phyloP scores from a whole-genome alignment of 2,113 vertebrate genomes.

The Gymnorhina tibicen region DNA sequence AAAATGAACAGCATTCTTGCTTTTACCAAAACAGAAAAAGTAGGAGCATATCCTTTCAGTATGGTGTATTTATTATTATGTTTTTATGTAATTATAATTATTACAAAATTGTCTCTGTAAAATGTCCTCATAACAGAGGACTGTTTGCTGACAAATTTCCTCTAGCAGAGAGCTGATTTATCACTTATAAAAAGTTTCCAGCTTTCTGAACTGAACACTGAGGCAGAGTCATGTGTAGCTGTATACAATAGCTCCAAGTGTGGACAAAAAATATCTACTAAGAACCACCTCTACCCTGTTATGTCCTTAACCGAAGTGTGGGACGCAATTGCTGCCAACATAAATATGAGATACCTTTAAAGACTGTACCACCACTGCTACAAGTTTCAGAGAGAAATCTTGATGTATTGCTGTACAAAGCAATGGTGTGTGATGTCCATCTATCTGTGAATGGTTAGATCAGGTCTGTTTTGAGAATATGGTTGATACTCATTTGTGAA shows the following conservation, averaged over 20 bases:
- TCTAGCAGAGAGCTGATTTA: background rate
- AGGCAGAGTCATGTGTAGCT: background rate
- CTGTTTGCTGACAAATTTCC: background rate
- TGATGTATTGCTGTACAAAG: background rate
- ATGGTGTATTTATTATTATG: background rate
- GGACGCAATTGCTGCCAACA: background rate
- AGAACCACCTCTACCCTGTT: background rate
- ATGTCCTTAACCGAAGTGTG: background rate
- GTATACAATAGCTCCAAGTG: background rate
- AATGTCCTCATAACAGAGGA: background rate
- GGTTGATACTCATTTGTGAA: background rate
- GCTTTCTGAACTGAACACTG: background rate
- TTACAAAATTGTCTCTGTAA: background rate
- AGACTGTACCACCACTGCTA: background rate
- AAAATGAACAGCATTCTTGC: background rate
- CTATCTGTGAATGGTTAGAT: background rate
- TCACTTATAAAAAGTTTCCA: background rate
- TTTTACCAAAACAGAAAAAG: background rate
- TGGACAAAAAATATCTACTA: background rate
- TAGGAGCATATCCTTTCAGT: background rate
- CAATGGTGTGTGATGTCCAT: background rate
- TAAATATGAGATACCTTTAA: background rate
- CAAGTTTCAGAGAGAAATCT: background rate
- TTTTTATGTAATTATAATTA: no score
- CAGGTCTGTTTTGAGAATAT: background rate